phyloP scores from a whole-genome alignment of 2,113 vertebrate species.

The Meles meles region DNA sequence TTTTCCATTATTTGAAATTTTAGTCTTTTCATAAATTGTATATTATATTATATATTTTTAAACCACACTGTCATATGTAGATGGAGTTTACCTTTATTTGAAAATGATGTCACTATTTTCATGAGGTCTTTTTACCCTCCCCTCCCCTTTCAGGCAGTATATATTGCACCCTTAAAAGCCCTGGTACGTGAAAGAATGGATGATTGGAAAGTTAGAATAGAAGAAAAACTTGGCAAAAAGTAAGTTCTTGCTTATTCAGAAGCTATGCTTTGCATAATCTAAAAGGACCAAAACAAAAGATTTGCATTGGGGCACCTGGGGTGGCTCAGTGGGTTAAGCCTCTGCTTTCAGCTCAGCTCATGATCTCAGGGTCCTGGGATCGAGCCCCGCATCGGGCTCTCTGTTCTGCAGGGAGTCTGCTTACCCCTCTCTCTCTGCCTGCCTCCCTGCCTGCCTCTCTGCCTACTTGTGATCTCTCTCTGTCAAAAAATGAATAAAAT shows the following conservation, averaged over 20 bases:
- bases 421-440: too few species aligned
- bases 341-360: too few species aligned
- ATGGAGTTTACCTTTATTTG: slow-evolving; percentile 35
- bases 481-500: too few species aligned
- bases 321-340: too few species aligned
- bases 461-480: too few species aligned
- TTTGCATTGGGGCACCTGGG: neutral
- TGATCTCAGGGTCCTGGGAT: too few species aligned
- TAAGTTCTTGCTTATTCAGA: slow-evolving; percentile 82
- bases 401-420: too few species aligned
- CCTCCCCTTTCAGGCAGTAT: slow-evolving; percentile 89
- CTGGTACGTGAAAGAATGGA: slow-evolving; percentile 97
- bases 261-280: neutral
- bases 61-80: neutral
- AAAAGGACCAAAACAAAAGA: slow-evolving; percentile 42
- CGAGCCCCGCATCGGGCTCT: too few species aligned
- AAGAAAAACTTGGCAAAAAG: slow-evolving; percentile 97
- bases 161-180: slow-evolving; percentile 97
- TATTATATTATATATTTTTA: neutral
- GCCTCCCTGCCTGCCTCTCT: too few species aligned
- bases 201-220: slow-evolving; percentile 97
- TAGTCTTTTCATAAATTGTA: neutral
- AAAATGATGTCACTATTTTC: slow-evolving; percentile 12
- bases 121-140: neutral
- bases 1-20: neutral